Evolutionary conservation across 1,140 invertebrate genomes (phyloP).

Genomic region (Meloidogyne exigua): DNA sequence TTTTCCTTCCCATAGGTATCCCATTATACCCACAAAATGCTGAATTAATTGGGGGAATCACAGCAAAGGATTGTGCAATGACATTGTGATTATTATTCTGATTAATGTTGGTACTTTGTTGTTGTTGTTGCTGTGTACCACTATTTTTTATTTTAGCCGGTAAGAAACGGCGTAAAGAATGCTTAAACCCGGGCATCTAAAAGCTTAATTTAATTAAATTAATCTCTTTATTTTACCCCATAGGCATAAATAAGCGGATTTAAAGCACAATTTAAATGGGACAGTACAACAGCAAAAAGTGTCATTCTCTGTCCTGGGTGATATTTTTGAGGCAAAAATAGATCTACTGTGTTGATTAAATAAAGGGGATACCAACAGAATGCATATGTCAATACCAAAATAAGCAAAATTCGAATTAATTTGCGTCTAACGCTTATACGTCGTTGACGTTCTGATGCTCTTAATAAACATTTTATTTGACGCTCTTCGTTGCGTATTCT

Average conservation of each 20-base stretch:
- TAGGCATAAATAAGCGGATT: slow-evolving; percentile 49
- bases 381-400: slow-evolving; percentile 46
- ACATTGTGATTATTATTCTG: background rate
- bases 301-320: slow-evolving; percentile 33
- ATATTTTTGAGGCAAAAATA: slow-evolving; percentile 39
- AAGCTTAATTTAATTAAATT: slow-evolving; percentile 23
- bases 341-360: slow-evolving; percentile 47
- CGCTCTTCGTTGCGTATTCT: slow-evolving; percentile 44
- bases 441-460: slow-evolving; percentile 43
- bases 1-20: background rate
- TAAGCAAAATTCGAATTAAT: slow-evolving; percentile 45
- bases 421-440: slow-evolving; percentile 48
- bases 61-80: background rate
- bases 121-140: background rate
- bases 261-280: slow-evolving; percentile 47
- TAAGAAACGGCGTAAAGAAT: slow-evolving; percentile 44
- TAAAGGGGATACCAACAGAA: slow-evolving; percentile 52
- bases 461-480: slow-evolving; percentile 45
- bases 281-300: slow-evolving; percentile 43
- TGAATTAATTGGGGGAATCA: background rate
- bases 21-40: background rate
- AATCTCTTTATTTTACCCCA: slow-evolving; percentile 17
- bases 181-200: slow-evolving; percentile 51
- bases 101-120: background rate
- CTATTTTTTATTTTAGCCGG: background rate